Conservation (phyloP, 2,888 invertebrate genomes). For the Caradrina clavipalpis region DNA sequence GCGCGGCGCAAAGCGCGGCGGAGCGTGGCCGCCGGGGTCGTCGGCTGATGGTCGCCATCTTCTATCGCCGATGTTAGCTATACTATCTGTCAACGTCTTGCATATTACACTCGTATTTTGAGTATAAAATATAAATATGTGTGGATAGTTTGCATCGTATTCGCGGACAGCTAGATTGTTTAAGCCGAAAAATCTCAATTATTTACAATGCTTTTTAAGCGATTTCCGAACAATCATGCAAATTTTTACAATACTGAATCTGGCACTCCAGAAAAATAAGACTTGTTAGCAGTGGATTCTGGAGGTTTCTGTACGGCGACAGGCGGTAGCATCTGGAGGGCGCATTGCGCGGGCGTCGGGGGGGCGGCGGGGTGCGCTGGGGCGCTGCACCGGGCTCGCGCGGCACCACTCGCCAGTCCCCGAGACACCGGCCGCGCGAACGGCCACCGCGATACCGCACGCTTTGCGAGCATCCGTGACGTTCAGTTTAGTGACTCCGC, state of each 20-base stretch:
- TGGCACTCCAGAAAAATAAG: conserved; percentile 33
- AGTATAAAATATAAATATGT: background rate
- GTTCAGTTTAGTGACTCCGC: conserved; percentile 80
- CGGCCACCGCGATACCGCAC: conserved; percentile 85
- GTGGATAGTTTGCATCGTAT: background rate
- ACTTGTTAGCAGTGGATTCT: conserved; percentile 65
- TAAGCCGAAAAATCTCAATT: background rate
- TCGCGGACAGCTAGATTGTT: background rate
- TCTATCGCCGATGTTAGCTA: conserved; percentile 59
- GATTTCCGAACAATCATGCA: background rate
- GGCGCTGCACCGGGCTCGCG: conserved; percentile 81
- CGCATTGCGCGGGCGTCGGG: conserved; percentile 79
- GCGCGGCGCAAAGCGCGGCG: conserved; percentile 78
- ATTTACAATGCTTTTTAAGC: conserved; percentile 23
- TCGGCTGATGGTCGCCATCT: conserved; percentile 76
- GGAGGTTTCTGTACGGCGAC: conserved; percentile 76
- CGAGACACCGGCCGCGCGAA: conserved; percentile 90
- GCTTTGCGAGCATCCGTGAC: conserved; percentile 68
- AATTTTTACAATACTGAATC: conserved; percentile 1
- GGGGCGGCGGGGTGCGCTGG: conserved; percentile 82
- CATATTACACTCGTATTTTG: conserved; percentile 10
- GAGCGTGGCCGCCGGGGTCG: conserved; percentile 85
- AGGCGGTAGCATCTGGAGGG: conserved; percentile 84
- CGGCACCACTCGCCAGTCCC: conserved; percentile 86
- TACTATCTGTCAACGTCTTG: conserved; percentile 47